Conservation (phyloP, 2,797 vertebrate genomes). For the Tympanoctomys barrerae region DNA sequence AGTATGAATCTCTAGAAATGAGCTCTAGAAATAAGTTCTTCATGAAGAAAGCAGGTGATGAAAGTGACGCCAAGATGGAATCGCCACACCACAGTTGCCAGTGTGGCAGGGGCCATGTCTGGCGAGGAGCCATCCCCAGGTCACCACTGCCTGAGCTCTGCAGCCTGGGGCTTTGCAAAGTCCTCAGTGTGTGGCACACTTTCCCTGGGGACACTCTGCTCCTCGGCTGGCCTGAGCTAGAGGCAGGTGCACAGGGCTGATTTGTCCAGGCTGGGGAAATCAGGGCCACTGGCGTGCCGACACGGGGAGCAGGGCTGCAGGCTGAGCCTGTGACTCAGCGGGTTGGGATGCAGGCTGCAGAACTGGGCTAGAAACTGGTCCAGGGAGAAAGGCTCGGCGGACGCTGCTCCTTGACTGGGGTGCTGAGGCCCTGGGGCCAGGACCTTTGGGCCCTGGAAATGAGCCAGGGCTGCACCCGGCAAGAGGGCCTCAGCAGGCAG, state of each 20-base stretch:
- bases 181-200: accelerated
- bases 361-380: neutral
- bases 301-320: too few species aligned
- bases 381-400: neutral
- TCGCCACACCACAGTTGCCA: accelerated
- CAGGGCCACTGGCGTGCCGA: neutral
- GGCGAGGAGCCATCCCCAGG: too few species aligned
- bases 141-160: accelerated
- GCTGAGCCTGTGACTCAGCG: accelerated
- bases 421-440: too few species aligned
- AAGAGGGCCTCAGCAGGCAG: accelerated
- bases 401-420: neutral
- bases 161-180: accelerated
- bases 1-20: neutral
- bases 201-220: neutral
- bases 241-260: too few species aligned
- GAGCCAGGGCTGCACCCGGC: neutral
- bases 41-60: neutral
- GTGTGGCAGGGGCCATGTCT: neutral
- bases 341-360: neutral
- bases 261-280: too few species aligned
- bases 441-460: neutral
- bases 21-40: neutral
- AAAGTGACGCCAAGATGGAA: accelerated
- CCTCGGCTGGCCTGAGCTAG: neutral